Percentiles rank a stretch among this genome's conserved stretches.
Conservation (phyloP, 1,140 invertebrate species). For the Bombus sylvicola region DNA sequence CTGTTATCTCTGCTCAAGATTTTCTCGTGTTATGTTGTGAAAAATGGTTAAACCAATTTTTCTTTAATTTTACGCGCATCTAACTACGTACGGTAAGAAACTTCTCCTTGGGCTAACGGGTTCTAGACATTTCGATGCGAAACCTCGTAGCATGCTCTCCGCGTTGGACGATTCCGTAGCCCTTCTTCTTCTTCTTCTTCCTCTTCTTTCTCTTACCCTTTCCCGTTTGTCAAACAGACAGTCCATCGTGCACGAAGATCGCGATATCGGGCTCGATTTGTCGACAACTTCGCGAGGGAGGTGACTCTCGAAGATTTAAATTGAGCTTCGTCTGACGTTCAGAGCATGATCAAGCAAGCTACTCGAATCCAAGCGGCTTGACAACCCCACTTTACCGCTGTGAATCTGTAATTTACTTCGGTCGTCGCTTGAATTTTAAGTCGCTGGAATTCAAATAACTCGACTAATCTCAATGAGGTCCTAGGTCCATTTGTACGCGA, state of each 20-base stretch:
- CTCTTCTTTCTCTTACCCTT: background rate
- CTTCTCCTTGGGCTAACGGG: background rate
- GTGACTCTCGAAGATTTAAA: too few species aligned
- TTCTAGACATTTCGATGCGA: constrained; percentile 21
- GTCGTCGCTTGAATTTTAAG: too few species aligned
- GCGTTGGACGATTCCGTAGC: too few species aligned
- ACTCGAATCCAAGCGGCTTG: too few species aligned
- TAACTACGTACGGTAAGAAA: background rate
- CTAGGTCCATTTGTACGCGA: too few species aligned
- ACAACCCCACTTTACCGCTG: too few species aligned
- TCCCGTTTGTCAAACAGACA: background rate
- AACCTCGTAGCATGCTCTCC: constrained; percentile 23
- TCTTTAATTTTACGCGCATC: background rate
- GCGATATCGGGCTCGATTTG: background rate
- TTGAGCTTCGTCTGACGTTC: too few species aligned
- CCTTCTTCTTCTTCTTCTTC: background rate
- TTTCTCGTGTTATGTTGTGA: too few species aligned
- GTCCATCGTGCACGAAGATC: background rate
- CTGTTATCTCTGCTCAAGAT: too few species aligned
- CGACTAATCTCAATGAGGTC: too few species aligned
- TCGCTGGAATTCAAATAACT: too few species aligned
- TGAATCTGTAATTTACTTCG: too few species aligned
- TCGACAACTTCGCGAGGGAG: constrained; percentile 1
- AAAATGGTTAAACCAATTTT: background rate
- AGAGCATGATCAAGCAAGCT: background rate